Evolutionary conservation across 2,797 vertebrate genomes (phyloP).

Genomic region (Sparidentex hasta): DNA sequence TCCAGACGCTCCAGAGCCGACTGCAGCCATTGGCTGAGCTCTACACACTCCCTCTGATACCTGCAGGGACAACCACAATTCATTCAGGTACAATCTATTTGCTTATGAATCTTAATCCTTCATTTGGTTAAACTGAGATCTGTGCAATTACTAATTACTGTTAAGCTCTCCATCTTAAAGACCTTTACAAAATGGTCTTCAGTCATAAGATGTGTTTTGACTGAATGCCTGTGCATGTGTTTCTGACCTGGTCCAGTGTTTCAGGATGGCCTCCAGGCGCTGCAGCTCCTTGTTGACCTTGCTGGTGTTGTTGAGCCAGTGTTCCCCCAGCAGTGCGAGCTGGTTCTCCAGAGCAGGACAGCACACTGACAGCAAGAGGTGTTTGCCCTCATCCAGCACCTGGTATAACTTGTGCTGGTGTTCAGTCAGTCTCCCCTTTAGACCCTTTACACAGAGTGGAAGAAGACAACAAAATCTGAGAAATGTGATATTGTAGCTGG

Average conservation of each 20-base stretch:
- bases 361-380: slow-evolving; percentile 90
- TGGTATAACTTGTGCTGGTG: slow-evolving; percentile 94
- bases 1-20: slow-evolving; percentile 92
- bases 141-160: not conserved
- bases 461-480: not conserved
- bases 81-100: not conserved
- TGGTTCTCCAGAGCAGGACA: slow-evolving; percentile 92
- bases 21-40: slow-evolving; percentile 92
- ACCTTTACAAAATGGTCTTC: not conserved
- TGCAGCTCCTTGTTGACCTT: slow-evolving; percentile 94
- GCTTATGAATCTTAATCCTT: not conserved
- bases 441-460: slow-evolving; percentile 78
- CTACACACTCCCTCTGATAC: slow-evolving; percentile 92
- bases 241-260: slow-evolving; percentile 95
- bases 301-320: slow-evolving; percentile 91
- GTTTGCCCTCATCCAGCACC: slow-evolving; percentile 94
- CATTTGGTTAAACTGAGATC: not conserved
- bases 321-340: slow-evolving; percentile 91
- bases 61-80: slow-evolving; percentile 72
- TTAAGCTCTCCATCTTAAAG: not conserved
- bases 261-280: slow-evolving; percentile 93
- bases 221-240: slow-evolving; percentile 4
- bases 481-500: not conserved
- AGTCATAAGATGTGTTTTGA: not conserved
- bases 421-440: slow-evolving; percentile 90